Evolutionary conservation across 2,797 vertebrate species (phyloP).

Genomic region (Poecilia gillii): DNA sequence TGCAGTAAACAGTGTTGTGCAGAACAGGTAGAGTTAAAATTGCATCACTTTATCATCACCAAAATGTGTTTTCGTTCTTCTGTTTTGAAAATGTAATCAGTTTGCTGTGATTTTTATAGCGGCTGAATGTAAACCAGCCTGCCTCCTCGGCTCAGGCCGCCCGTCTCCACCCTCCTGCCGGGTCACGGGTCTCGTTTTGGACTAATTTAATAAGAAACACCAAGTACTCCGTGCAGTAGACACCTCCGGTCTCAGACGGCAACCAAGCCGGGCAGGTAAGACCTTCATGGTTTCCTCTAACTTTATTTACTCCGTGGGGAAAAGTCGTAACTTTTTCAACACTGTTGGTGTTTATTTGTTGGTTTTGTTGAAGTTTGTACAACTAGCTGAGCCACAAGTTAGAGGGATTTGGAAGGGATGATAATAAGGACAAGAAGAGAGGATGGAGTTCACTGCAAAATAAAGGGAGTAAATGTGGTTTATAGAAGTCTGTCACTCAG

Average conservation of each 20-base stretch:
- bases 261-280: constrained; percentile 8
- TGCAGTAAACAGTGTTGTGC: neutral
- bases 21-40: neutral
- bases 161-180: constrained; percentile 26
- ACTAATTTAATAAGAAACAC: constrained; percentile 54
- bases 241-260: constrained; percentile 13
- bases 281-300: neutral
- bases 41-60: neutral
- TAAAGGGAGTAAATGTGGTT: neutral
- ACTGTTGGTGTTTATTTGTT: neutral
- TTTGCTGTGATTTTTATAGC: constrained; percentile 34
- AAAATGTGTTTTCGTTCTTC: neutral
- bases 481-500: neutral
- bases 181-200: constrained; percentile 26
- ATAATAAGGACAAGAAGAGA: neutral
- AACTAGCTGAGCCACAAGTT: neutral
- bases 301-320: neutral
- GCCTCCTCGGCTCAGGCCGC: constrained; percentile 51
- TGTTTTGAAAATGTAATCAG: neutral
- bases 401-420: neutral
- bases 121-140: constrained; percentile 41
- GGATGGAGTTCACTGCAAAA: neutral
- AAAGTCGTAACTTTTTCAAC: neutral
- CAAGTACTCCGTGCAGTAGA: constrained; percentile 14
- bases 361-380: neutral